Evolutionary conservation across 2,888 invertebrate species (phyloP), one percentile per base, ranked within the genome.

Genomic region (Melieria picta): DNA sequence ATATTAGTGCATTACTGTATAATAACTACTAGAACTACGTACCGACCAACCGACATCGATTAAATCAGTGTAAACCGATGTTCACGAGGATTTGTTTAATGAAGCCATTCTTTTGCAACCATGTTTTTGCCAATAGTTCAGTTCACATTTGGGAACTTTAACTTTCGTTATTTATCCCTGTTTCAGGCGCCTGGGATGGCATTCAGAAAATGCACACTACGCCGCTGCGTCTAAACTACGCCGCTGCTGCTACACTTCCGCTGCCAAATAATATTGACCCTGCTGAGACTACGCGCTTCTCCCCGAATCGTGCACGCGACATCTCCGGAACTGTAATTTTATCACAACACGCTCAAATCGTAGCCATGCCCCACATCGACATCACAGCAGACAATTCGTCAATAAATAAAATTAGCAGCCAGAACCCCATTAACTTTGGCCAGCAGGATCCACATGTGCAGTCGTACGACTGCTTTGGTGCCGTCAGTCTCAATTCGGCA

Each of bases 381-480:
- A 80, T 86, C 13, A 84, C 85, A 0, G 74, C 80, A 1, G 84
- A 85, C 60, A 71, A 56, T 55, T 45, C n/a, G 9, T 7, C 16
- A n/a, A 5, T 7, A 4, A 56, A 16, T 7, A 30, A 30, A 3
- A 30, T 30, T 30, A 30, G 3, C 30, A 30, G 30, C 30, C 30
- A 30, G 30, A 30, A 30, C 1, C 30, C 30, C 30, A 10, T 5
- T 5, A 30, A 4, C 48, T 77, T 87, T 71, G 84, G 88, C 45
- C 87, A 86, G 43, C 74, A 77, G 75, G 91, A 91, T 84, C 90
- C 89, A 0, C 90, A 91, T 82, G 87, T 91, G 0, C 90, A 90
- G 74, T 91, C 91, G 65, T 93, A 93, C 85, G 92, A 93, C 79
- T 91, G 91, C 74, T 88, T 88, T 64, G 92, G 91, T 3, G 89